phyloP scores from a whole-genome alignment of 2,113 vertebrate species.

The Pelecanoides urinatrix region DNA sequence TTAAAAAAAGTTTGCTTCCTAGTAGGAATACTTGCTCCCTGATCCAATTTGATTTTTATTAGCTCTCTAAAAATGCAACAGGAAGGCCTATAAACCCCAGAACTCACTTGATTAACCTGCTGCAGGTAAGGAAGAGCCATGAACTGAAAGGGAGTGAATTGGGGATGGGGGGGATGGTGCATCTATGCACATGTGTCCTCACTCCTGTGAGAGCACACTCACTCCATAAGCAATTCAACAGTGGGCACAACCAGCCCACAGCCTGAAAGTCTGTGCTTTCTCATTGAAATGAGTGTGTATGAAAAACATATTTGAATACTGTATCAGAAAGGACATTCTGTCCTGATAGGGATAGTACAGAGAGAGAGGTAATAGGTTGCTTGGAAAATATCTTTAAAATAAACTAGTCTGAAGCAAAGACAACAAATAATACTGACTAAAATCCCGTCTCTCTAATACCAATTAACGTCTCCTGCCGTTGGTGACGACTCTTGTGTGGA shows the following conservation, averaged over 20 bases:
- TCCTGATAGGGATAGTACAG: background rate
- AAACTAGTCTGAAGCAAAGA: background rate
- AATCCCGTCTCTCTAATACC: background rate
- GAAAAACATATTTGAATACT: background rate
- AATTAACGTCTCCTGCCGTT: background rate
- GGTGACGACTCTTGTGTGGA: background rate
- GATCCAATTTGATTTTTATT: background rate
- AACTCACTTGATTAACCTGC: background rate
- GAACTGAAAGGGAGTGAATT: background rate
- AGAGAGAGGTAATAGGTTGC: background rate
- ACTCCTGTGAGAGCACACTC: background rate
- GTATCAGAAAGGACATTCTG: background rate
- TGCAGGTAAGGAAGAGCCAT: background rate
- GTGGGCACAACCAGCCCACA: background rate
- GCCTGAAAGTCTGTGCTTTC: background rate
- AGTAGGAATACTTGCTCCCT: background rate
- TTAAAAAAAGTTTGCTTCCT: background rate
- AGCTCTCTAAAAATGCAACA: background rate
- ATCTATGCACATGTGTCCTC: background rate
- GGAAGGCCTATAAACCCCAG: background rate
- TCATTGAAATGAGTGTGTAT: background rate
- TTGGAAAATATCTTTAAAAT: background rate
- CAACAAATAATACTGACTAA: background rate
- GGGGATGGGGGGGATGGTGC: fast-evolving
- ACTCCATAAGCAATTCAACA: background rate